phyloP scores from a whole-genome alignment of 1,140 invertebrate species.

The Ephestia elutella region DNA sequence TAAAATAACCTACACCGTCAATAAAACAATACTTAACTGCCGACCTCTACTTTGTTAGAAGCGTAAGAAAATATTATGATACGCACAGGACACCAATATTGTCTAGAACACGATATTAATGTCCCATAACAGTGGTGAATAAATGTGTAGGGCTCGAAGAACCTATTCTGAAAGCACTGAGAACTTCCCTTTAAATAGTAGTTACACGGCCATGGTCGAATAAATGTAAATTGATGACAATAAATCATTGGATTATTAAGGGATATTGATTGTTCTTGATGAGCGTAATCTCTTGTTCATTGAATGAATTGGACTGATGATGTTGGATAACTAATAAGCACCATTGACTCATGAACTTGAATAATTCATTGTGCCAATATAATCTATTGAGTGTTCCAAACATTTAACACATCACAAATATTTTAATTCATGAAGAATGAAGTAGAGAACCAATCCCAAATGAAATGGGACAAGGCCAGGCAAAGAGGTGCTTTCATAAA shows the following conservation, averaged over 20 bases:
- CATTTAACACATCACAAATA: too few relatives aligned
- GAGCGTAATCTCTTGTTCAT: neutral
- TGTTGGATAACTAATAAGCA: neutral
- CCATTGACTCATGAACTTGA: neutral
- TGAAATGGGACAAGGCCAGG: too few relatives aligned
- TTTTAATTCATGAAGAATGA: too few relatives aligned
- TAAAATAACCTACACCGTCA: neutral
- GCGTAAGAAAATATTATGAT: neutral
- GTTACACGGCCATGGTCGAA: neutral
- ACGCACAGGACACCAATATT: neutral
- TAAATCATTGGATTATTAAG: neutral
- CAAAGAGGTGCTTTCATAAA: too few relatives aligned
- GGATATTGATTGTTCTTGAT: neutral
- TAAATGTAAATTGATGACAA: neutral
- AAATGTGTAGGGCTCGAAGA: neutral
- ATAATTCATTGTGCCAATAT: too few relatives aligned
- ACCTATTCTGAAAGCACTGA: neutral
- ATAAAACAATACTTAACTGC: neutral
- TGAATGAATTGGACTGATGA: neutral
- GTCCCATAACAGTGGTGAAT: neutral
- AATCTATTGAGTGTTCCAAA: too few relatives aligned
- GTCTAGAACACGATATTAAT: conserved; percentile 2
- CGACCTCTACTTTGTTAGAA: neutral
- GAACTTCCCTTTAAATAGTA: neutral
- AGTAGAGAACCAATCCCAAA: too few relatives aligned